A percentile compares a stretch with the other conserved stretches of the same genome.
These are phyloP conservation scores for Colletes latitarsis DNA, from an alignment of 1,140 invertebrate genomes.

Conservation along the genomic window DNA sequence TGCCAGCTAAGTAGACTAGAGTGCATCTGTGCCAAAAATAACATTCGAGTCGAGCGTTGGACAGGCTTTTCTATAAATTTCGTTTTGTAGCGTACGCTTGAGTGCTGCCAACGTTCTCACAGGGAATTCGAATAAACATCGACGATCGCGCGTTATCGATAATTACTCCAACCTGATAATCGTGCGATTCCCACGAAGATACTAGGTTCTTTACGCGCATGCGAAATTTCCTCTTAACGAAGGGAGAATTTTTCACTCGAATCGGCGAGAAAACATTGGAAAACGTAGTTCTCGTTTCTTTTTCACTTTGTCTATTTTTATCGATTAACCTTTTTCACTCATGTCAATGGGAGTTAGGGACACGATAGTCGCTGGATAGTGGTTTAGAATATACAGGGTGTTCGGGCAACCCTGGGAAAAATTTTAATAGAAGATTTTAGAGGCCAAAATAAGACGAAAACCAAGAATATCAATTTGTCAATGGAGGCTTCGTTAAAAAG, in stretches of 20 bases:
- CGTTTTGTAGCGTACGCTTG: not conserved
- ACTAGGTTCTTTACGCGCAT: not conserved
- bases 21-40: slow-evolving; percentile 4
- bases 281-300: not conserved
- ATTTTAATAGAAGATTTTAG: too few relatives aligned
- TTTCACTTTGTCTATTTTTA: not conserved
- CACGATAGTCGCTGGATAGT: too few relatives aligned
- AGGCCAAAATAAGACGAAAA: too few relatives aligned
- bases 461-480: too few relatives aligned
- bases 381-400: too few relatives aligned
- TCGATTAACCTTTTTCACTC: not conserved
- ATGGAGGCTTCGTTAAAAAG: too few relatives aligned
- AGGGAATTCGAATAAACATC: too few relatives aligned
- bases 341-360: not conserved
- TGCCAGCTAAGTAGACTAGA: not conserved
- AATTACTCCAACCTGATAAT: not conserved
- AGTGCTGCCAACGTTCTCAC: not conserved
- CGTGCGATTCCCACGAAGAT: not conserved
- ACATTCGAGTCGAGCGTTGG: not conserved
- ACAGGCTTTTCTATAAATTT: not conserved
- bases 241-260: not conserved
- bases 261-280: not conserved
- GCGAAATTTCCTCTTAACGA: not conserved
- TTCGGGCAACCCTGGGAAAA: too few relatives aligned
- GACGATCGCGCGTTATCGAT: too few relatives aligned